Evolutionary conservation across 2,113 vertebrate species (phyloP), one percentile per base, ranked within the genome.

Genomic region (Salvelinus alpinus): DNA sequence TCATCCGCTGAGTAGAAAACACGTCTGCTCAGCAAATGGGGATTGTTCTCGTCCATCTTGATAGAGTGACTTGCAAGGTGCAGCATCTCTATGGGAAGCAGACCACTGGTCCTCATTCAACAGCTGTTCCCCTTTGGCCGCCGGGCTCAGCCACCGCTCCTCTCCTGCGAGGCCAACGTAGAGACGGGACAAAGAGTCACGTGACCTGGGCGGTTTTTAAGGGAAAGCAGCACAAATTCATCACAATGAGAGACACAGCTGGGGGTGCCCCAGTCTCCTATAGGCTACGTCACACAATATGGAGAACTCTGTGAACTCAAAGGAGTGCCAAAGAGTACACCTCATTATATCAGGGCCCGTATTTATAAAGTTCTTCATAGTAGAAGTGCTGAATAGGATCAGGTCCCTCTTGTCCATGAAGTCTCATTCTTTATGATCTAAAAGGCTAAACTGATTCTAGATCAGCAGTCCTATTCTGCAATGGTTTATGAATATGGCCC

Each of bases 151-250:
- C 38, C 38, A 38, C 38, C 38, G 38, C 66, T 69, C 73, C 78
- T 80, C 22, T 54, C 31, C 79, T 65, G 44, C 54, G 47, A 64
- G 71, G 73, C 68, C 20, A 11, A 47, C n/a, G 12, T 14, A 34
- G 27, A 62, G 75, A 72, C 31, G 31, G 80, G 78, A 85, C 84
- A 88, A 85, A 88, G 78, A 59, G 27, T 67, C 82, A 84, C 70
- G 24, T 85, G 84, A 84, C 76, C 72, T 1, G 38, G 70, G 78
- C 22, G 60, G 71, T 76, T 48, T 9, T 2, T 34, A 47, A 68
- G 78, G 59, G 74, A 73, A 71, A 74, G 74, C 65, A 27, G 34
- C 2, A 73, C 75, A 68, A 84, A 82, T 84, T 72, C 75, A 48
- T 81, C 82, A 72, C 78, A 74, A 71, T 59, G 69, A 70, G 68